Percentiles rank a stretch among this genome's conserved stretches.
These are phyloP conservation scores for Podarcis siculus DNA, from an alignment of 2,797 vertebrate genomes.

Conservation along the genomic window DNA sequence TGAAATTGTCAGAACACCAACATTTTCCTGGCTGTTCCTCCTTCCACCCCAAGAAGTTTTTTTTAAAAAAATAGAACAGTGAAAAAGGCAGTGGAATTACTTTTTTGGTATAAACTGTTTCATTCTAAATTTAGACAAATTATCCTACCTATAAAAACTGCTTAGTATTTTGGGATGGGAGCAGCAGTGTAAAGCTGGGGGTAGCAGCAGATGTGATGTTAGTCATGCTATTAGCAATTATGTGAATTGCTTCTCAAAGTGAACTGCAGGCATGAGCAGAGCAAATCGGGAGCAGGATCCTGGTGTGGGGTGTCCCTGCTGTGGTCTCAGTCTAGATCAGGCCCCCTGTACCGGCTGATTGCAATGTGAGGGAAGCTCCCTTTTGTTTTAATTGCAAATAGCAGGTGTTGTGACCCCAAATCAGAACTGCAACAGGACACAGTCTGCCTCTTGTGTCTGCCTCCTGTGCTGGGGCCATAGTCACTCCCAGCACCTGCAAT, in stretches of 20 bases:
- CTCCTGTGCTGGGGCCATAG: no score
- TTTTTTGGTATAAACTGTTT: neutral
- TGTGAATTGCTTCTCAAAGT: neutral
- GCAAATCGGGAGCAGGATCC: neutral
- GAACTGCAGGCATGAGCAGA: no score
- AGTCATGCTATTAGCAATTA: neutral
- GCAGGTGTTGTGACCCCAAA: no score
- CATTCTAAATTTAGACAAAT: neutral
- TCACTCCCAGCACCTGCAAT: no score
- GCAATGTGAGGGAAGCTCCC: neutral
- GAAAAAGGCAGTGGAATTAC: neutral
- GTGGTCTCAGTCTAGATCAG: neutral
- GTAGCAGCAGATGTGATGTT: no score
- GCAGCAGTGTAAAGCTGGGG: neutral
- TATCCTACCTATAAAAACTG: neutral
- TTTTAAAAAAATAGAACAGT: neutral
- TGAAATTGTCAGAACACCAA: neutral
- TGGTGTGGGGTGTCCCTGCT: neutral
- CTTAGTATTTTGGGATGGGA: neutral
- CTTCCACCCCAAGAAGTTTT: neutral
- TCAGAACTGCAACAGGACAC: no score
- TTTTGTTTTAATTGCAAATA: no score
- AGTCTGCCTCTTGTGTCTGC: no score
- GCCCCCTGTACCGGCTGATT: neutral
- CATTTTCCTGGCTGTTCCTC: neutral